A percentile compares a stretch with the other conserved stretches of the same genome.
Evolutionary conservation across 2,888 invertebrate genomes (phyloP).

Genomic region (Platynereis dumerilii): DNA sequence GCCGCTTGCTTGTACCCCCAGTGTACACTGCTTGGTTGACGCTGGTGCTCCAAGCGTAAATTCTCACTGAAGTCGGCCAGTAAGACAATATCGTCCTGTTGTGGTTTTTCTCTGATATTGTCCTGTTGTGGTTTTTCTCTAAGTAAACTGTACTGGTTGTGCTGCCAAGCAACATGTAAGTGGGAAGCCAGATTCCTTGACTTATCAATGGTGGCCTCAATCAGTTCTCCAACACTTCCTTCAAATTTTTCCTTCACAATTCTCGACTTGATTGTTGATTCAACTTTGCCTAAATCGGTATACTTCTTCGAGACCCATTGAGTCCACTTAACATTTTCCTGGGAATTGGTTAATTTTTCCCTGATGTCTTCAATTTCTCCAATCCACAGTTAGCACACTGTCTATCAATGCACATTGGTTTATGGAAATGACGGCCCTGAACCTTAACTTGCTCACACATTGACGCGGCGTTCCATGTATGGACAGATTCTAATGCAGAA

Average conservation of each 20-base stretch:
- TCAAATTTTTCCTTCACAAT: too few species aligned
- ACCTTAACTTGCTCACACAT: background rate
- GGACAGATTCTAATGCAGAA: background rate
- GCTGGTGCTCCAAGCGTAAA: background rate
- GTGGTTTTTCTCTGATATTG: background rate
- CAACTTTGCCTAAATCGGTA: too few species aligned
- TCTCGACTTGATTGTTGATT: too few species aligned
- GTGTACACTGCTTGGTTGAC: slow-evolving; percentile 1
- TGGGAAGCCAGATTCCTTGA: too few species aligned
- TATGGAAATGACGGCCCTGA: background rate
- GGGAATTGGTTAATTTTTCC: background rate
- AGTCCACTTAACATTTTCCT: too few species aligned
- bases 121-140: too few species aligned
- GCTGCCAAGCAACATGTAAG: too few species aligned
- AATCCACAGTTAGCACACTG: background rate
- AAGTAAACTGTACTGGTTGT: too few species aligned
- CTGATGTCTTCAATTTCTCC: background rate
- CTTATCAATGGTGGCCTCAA: too few species aligned
- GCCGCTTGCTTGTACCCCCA: background rate
- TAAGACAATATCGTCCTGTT: background rate
- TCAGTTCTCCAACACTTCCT: too few species aligned
- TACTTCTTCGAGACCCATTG: too few species aligned
- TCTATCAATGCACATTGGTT: background rate
- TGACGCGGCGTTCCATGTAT: background rate
- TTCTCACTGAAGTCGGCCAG: background rate